Evolutionary conservation across 2,113 vertebrate genomes (phyloP).

Genomic region (Lethenteron camtschaticum): DNA sequence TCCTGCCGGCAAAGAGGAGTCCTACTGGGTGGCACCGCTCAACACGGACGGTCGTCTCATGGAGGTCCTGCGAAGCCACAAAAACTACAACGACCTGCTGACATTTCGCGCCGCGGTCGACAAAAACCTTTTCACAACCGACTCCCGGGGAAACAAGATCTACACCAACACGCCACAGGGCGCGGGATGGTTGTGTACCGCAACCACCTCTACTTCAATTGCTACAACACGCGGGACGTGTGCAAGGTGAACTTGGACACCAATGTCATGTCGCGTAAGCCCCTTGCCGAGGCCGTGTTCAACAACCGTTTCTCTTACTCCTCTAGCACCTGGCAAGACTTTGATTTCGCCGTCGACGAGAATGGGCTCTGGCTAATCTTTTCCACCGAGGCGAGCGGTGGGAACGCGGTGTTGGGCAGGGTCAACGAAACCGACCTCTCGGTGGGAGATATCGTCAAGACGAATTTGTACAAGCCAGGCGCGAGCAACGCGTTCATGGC

Average conservation of each 20-base stretch:
- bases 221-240: no score
- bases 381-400: constrained; percentile 36
- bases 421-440: constrained; percentile 63
- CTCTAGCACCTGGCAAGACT: constrained; percentile 24
- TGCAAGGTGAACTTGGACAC: no score
- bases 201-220: no score
- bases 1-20: constrained; percentile 9
- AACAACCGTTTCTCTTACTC: constrained; percentile 15
- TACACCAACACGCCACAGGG: no score
- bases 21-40: constrained; percentile 17
- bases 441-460: constrained; percentile 60
- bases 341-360: constrained; percentile 47
- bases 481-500: constrained; percentile 71
- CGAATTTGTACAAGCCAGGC: constrained; percentile 28
- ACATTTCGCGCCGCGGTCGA: neutral
- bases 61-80: constrained; percentile 11
- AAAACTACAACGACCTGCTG: constrained; percentile 11
- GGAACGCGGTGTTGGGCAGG: constrained; percentile 63
- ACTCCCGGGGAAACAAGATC: no score
- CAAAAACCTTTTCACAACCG: no score
- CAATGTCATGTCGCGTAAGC: neutral
- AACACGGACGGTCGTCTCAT: neutral
- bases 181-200: no score
- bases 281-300: constrained; percentile 10
- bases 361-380: constrained; percentile 83